Evolutionary conservation across 2,888 invertebrate genomes (phyloP), one percentile per base, ranked within the genome.

Genomic region (Eretmocerus hayati): DNA sequence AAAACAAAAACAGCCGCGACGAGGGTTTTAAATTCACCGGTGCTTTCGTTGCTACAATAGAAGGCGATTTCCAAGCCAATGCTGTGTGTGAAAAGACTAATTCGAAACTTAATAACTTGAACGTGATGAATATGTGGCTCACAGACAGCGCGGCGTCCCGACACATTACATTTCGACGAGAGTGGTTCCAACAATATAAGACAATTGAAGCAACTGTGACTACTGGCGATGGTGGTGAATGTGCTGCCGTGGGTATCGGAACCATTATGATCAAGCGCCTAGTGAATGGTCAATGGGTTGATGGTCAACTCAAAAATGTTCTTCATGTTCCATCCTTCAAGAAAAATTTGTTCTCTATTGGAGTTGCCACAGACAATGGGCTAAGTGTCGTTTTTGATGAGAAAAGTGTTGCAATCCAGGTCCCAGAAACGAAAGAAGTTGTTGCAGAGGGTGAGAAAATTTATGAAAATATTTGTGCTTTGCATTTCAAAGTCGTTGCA

Each of bases 321-420:
- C 44, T 56, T n/a, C 53, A 52, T 46, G 58, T 59, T 16, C 58
- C 58, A 3, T 38, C 50, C 18, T 15, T 58, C 5, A 42, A 33
- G 8, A 56, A 57, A 22, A 59, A 59, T 46, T 48, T 60, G 37
- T 57, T 59, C 38, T 60, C 58, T 2, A 50, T 13, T 11, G 57
- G 54, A 30, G 44, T 52, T 8, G 33, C 20, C n/a, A 37, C 37
- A 8, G 19, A 20, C 13, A 20, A 37, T 18, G 3, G n/a, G 16
- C 20, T 37, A 6, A 20, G 13, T n/a, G 11, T 20, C 9, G 8
- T 4, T 13, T 5, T 11, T 5, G 18, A 15, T 5, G 19, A 18
- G 6, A 13, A 36, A 20, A 5, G 16, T 9, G 5, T 36, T 5
- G 18, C 15, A 9, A 18, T 9, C 13, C 55, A 53, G 20, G 46